Base-by-base conservation (phyloP, 2,113 vertebrate genomes). In the Callospermophilus lateralis region DNA sequence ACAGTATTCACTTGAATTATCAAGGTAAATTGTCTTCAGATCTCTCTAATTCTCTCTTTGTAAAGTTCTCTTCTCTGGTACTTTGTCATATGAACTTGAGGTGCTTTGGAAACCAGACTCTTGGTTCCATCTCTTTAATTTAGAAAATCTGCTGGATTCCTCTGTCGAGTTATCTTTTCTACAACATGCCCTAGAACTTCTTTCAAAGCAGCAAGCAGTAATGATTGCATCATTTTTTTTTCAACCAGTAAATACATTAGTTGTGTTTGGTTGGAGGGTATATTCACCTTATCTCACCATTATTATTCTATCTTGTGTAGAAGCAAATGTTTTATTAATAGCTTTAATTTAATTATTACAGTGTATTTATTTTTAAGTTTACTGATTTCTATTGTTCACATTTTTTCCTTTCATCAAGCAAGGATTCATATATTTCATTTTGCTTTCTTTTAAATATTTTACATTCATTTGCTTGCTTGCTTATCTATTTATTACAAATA, bases 401-500 rank as follows among this genome's bases (percentile, higher is more conserved):
- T 30, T 89, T 70, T 83, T 77, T 83, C 9, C 7, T 70, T 68
- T 84, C 0, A 79, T 53, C 72, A 39, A 11, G 9, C 8, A 55
- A 89, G 13, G 1, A 55, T 78, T 89, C 68, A 28, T 70, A 48
- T 68, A 28, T 89, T 92, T 58, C 22, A 55, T 48, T 70, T 93
- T 83, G 32, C 55, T 68, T 84, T 65, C 22, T 26, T 22, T 70
- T 78, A n/a, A 4, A 55, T 79, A 9, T 55, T 73, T 93, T 68
- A 30, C 32, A 45, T 58, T 61, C 5, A 76, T 77, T 9, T 24
- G 3, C 61, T 37, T 78, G 20, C 24, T 73, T 81, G 42, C 53
- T 81, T 67, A 42, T 16, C 30, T 93, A 84, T 70, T 92, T 73
- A 77, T 72, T 74, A 26, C 72, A 84, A 77, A 72, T 93, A 63